Conservation (phyloP, 2,888 invertebrate genomes). For the Chloromyia formosa region DNA sequence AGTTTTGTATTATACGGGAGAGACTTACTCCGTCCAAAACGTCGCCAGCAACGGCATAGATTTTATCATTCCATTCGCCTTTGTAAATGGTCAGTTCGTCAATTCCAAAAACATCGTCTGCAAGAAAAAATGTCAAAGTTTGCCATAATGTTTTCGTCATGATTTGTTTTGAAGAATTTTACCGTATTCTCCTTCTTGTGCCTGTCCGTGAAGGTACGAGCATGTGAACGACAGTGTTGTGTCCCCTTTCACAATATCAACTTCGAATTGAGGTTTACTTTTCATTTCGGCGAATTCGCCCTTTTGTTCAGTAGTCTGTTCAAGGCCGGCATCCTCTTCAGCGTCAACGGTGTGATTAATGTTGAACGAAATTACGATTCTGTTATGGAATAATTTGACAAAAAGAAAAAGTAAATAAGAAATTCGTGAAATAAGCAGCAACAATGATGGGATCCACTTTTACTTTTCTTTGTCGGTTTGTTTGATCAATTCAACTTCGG, state of each 20-base stretch:
- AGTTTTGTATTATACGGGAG: background rate
- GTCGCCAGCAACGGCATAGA: constrained; percentile 91
- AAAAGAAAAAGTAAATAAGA: constrained; percentile 45
- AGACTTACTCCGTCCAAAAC: constrained; percentile 91
- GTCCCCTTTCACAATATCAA: constrained; percentile 82
- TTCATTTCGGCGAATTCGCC: constrained; percentile 84
- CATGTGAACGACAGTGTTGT: constrained; percentile 86
- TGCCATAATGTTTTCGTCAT: too few species aligned
- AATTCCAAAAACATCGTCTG: constrained; percentile 90
- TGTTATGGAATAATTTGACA: constrained; percentile 59
- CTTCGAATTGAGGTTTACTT: constrained; percentile 90
- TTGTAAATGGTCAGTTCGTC: constrained; percentile 91
- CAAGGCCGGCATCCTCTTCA: constrained; percentile 74
- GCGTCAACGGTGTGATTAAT: constrained; percentile 95
- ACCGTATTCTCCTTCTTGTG: constrained; percentile 79
- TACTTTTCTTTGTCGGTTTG: constrained; percentile 75
- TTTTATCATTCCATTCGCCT: constrained; percentile 87
- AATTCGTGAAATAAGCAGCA: background rate
- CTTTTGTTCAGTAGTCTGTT: constrained; percentile 72
- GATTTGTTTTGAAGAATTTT: constrained; percentile 54
- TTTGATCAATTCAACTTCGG: constrained; percentile 86
- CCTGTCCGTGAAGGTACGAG: constrained; percentile 75
- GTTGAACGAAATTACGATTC: constrained; percentile 84
- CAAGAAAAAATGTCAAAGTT: background rate
- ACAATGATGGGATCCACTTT: too few species aligned